These are phyloP conservation scores for Brachirus orientalis DNA, from an alignment of 2,113 vertebrate genomes.

Conservation along the genomic window DNA sequence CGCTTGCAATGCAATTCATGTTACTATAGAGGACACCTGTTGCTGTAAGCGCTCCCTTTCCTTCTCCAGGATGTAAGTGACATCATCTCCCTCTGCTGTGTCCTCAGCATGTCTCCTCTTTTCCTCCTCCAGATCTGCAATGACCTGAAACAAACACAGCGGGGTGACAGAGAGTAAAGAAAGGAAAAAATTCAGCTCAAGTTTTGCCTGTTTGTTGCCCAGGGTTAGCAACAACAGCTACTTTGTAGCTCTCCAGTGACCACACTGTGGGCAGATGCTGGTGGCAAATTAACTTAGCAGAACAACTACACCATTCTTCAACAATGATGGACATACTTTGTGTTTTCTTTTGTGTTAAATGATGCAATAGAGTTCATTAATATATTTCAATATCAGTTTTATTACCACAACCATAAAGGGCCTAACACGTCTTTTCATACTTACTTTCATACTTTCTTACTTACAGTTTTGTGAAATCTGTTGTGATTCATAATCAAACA, in stretches of 20 bases:
- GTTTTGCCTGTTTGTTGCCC: not conserved
- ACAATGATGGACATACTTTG: too few species aligned
- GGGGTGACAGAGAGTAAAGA: slow-evolving; percentile 24
- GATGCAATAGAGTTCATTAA: too few species aligned
- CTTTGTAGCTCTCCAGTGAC: not conserved
- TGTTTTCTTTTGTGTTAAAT: too few species aligned
- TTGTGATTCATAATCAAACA: too few species aligned
- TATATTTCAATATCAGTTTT: too few species aligned
- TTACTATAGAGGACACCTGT: slow-evolving; percentile 81
- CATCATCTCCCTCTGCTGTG: slow-evolving; percentile 95
- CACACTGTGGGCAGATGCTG: too few species aligned
- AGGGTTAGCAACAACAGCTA: not conserved
- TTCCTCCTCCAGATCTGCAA: slow-evolving; percentile 96
- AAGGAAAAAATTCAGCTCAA: not conserved
- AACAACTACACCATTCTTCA: too few species aligned
- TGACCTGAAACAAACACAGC: slow-evolving; percentile 84
- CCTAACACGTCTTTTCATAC: too few species aligned
- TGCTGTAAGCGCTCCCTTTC: slow-evolving; percentile 94
- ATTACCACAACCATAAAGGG: too few species aligned
- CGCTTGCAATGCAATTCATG: not conserved
- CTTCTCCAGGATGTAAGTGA: slow-evolving; percentile 98
- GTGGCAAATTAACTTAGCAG: not conserved
- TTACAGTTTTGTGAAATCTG: too few species aligned
- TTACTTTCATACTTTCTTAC: too few species aligned
- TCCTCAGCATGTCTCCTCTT: slow-evolving; percentile 93